phyloP scores from a whole-genome alignment of 1,140 invertebrate species.

The Bombus cullumanus region DNA sequence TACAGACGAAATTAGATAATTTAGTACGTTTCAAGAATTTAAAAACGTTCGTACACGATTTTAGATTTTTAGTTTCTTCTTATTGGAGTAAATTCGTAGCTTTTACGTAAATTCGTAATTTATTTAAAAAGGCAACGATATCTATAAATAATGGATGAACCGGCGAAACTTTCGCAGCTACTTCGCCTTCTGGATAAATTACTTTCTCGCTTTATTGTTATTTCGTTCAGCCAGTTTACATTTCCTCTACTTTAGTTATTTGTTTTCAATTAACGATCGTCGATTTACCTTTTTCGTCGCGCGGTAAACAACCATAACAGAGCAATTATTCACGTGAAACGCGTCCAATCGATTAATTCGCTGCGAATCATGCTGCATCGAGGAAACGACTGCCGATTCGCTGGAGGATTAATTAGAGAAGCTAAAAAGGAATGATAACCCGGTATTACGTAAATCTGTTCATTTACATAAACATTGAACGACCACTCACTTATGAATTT shows the following conservation, averaged over 20 bases:
- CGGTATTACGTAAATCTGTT: conserved; percentile 10
- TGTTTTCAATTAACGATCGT: neutral
- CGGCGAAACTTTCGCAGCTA: neutral
- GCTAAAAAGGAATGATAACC: neutral
- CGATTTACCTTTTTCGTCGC: neutral
- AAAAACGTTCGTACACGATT: no score
- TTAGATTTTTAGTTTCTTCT: no score
- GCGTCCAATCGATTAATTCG: neutral
- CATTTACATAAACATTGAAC: conserved; percentile 7
- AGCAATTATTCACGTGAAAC: conserved; percentile 17
- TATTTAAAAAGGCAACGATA: no score
- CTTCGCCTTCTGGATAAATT: no score
- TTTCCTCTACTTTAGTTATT: neutral
- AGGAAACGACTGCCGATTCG: neutral
- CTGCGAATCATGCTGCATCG: neutral
- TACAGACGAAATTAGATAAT: no score
- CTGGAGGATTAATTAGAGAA: neutral
- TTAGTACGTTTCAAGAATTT: no score
- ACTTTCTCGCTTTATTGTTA: neutral
- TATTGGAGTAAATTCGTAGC: no score
- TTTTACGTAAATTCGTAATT: no score
- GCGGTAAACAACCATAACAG: neutral
- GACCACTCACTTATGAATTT: neutral
- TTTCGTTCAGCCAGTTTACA: neutral
- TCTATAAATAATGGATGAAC: neutral